These are phyloP conservation scores for Anthoscopus minutus DNA, from an alignment of 2,113 vertebrate genomes.

Conservation along the genomic window DNA sequence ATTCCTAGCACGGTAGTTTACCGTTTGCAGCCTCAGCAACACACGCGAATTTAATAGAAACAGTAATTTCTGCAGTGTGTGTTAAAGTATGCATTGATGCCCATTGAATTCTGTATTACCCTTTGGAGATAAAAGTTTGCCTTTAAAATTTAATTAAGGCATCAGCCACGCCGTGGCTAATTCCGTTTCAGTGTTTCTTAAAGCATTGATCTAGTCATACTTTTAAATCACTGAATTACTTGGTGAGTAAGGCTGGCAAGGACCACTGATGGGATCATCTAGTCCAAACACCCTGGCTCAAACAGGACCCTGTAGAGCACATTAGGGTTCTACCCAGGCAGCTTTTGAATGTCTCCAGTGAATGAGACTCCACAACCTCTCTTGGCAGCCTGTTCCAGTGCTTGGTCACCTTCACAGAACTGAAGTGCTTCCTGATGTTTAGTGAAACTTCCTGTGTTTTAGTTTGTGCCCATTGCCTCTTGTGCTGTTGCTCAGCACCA, in stretches of 20 bases:
- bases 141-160: not conserved
- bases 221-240: not conserved
- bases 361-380: not conserved
- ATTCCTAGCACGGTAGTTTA: accelerated
- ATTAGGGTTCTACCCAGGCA: accelerated
- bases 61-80: accelerated
- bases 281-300: not conserved
- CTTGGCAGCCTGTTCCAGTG: not conserved
- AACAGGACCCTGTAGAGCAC: not conserved
- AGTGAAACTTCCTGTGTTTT: not conserved
- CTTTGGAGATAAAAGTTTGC: not conserved
- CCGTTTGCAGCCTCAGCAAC: not conserved
- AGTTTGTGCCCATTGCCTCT: not conserved
- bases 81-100: accelerated
- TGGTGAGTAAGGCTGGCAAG: not conserved
- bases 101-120: too few species aligned
- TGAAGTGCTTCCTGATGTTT: not conserved
- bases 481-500: not conserved
- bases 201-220: not conserved
- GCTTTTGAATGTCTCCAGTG: not conserved
- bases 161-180: accelerated
- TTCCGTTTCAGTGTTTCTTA: not conserved
- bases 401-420: not conserved
- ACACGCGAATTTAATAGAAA: accelerated
- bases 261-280: not conserved